Evolutionary conservation across 1,140 invertebrate genomes (phyloP).

Genomic region (Tigriopus japonicus): DNA sequence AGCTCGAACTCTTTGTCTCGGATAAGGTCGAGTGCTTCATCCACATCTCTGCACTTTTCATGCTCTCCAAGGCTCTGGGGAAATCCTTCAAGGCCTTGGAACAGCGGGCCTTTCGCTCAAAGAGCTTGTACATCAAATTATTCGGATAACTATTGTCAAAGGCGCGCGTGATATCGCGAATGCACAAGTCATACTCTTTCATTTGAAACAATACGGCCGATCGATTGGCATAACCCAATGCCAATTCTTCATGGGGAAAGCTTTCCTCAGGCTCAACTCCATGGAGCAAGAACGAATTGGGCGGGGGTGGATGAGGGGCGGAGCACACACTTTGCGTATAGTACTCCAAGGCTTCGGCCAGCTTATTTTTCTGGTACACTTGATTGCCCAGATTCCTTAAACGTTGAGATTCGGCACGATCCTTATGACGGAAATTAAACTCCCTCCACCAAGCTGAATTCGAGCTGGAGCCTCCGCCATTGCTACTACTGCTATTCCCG

Average conservation of each 20-base stretch:
- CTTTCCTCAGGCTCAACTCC: background rate
- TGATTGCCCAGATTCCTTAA: constrained; percentile 5
- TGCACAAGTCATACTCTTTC: constrained; percentile 14
- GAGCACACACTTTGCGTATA: constrained; percentile 11
- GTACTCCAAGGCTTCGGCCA: constrained; percentile 5
- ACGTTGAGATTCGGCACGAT: constrained; percentile 4
- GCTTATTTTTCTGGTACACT: constrained; percentile 12
- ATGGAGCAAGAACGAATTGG: background rate
- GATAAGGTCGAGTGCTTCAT: constrained; percentile 14
- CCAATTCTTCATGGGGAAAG: constrained; percentile 3
- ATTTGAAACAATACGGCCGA: constrained; percentile 13
- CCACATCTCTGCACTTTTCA: constrained; percentile 15
- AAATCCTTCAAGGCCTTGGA: constrained; percentile 11
- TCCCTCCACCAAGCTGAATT: background rate
- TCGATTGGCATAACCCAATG: constrained; percentile 10
- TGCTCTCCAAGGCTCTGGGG: constrained; percentile 9
- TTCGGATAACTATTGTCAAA: constrained; percentile 14
- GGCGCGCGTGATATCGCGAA: constrained; percentile 10
- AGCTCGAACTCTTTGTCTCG: constrained; percentile 7
- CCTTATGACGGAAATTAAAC: constrained; percentile 2
- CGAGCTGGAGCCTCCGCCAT: background rate
- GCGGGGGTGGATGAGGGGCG: constrained; percentile 12
- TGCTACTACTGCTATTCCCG: background rate
- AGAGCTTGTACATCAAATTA: constrained; percentile 14
- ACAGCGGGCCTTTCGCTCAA: constrained; percentile 14